phyloP scores from a whole-genome alignment of 1,140 invertebrate species.

The Onthophagus taurus region DNA sequence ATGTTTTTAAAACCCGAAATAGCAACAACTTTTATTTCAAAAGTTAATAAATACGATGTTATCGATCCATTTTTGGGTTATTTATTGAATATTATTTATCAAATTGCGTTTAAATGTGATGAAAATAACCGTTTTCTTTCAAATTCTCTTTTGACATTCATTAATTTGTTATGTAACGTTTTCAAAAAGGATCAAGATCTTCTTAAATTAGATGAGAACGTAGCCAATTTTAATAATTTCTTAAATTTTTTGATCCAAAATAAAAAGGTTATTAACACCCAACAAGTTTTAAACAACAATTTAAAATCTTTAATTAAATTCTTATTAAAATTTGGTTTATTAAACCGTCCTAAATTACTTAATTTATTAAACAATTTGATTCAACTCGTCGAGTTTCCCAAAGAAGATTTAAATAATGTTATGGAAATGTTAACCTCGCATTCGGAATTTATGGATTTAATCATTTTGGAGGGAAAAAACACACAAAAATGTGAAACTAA shows the following conservation, averaged over 20 bases:
- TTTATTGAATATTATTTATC: conserved; percentile 44
- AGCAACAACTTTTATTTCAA: conserved; percentile 43
- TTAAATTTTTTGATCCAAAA: conserved; percentile 30
- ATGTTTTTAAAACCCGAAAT: conserved; percentile 46
- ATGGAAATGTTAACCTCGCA: conserved; percentile 67
- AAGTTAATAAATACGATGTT: conserved; percentile 49
- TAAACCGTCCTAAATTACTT: conserved; percentile 42
- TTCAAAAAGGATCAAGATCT: conserved; percentile 31
- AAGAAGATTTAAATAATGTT: conserved; percentile 46
- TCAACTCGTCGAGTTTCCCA: conserved; percentile 35
- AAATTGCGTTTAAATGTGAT: conserved; percentile 32
- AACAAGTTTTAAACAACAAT: conserved; percentile 39
- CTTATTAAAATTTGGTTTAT: conserved; percentile 54
- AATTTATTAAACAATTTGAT: conserved; percentile 46
- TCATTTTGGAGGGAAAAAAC: conserved; percentile 44
- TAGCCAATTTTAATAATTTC: conserved; percentile 35
- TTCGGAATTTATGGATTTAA: conserved; percentile 60
- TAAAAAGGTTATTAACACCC: conserved; percentile 23
- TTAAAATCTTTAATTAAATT: conserved; percentile 58
- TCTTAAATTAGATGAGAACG: conserved; percentile 32
- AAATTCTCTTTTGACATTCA: conserved; percentile 26
- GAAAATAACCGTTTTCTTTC: conserved; percentile 15
- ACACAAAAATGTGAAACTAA: no score
- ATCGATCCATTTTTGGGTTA: conserved; percentile 46
- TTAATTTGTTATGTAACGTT: conserved; percentile 36